Conservation (phyloP, 1,140 invertebrate species). For the Listronotus oregonensis region DNA sequence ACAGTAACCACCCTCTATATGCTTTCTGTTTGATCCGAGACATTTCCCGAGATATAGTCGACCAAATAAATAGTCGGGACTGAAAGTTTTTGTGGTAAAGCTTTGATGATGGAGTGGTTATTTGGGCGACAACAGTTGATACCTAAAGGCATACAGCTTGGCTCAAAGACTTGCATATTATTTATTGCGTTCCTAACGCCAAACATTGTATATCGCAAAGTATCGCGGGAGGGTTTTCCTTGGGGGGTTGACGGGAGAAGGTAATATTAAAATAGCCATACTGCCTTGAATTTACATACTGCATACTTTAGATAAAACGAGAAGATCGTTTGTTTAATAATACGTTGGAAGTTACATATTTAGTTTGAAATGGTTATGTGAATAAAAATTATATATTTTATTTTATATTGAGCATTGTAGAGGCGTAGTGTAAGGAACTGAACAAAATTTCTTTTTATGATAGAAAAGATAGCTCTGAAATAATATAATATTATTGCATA, state of each 20-base stretch:
- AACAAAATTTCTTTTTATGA: no score
- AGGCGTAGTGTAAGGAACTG: no score
- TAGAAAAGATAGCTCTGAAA: no score
- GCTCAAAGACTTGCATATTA: slow-evolving; percentile 58
- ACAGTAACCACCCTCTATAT: slow-evolving; percentile 57
- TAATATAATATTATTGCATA: no score
- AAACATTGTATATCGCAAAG: slow-evolving; percentile 54
- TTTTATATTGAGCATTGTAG: no score
- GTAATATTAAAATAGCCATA: slow-evolving; percentile 40
- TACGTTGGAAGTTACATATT: background rate
- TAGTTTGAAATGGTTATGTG: no score
- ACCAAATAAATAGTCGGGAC: slow-evolving; percentile 37
- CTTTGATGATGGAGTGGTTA: slow-evolving; percentile 5
- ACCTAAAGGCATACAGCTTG: slow-evolving; percentile 55
- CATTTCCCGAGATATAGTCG: slow-evolving; percentile 52
- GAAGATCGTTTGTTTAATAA: background rate
- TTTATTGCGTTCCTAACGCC: slow-evolving; percentile 56
- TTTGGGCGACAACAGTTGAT: slow-evolving; percentile 47
- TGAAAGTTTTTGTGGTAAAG: slow-evolving; percentile 14
- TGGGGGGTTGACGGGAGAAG: slow-evolving; percentile 13
- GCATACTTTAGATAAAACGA: background rate
- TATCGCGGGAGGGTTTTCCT: slow-evolving; percentile 18
- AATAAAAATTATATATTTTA: no score
- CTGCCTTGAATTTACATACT: slow-evolving; percentile 19
- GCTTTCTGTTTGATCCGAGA: slow-evolving; percentile 58